A percentile compares a stretch with the other conserved stretches of the same genome.
These are phyloP conservation scores for Galerucella pusilla DNA, from an alignment of 2,888 invertebrate species.

Conservation along the genomic window DNA sequence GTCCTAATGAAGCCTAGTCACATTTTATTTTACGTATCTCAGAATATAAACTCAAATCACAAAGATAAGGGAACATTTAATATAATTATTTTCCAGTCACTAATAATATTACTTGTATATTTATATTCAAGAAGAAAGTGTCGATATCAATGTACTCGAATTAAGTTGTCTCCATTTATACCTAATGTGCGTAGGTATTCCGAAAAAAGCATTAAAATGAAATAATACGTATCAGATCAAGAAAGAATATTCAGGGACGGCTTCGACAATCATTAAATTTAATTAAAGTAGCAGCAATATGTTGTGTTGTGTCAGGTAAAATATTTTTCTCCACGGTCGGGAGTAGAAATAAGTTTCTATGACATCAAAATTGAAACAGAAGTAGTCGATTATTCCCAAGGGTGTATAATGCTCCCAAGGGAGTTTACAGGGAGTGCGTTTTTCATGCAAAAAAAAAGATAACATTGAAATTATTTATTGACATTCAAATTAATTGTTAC, in stretches of 20 bases:
- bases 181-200: conserved; percentile 33
- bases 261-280: background rate
- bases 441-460: too few species aligned
- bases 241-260: background rate
- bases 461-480: too few species aligned
- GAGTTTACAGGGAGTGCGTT: too few species aligned
- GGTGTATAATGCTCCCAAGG: too few species aligned
- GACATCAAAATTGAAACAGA: too few species aligned
- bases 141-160: conserved; percentile 24
- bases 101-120: conserved; percentile 15
- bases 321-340: too few species aligned
- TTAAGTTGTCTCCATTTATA: conserved; percentile 33
- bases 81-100: conserved; percentile 23
- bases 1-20: too few species aligned
- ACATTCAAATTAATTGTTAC: too few species aligned
- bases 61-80: conserved; percentile 10
- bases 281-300: background rate
- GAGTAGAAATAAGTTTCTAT: too few species aligned
- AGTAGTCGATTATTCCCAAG: too few species aligned
- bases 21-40: too few species aligned
- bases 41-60: background rate
- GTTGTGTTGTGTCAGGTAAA: too few species aligned
- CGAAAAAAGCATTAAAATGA: conserved; percentile 32
- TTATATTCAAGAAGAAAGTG: conserved; percentile 27
- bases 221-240: conserved; percentile 39